Conservation (phyloP, 2,888 invertebrate species). For the Stegophylla sp. region DNA sequence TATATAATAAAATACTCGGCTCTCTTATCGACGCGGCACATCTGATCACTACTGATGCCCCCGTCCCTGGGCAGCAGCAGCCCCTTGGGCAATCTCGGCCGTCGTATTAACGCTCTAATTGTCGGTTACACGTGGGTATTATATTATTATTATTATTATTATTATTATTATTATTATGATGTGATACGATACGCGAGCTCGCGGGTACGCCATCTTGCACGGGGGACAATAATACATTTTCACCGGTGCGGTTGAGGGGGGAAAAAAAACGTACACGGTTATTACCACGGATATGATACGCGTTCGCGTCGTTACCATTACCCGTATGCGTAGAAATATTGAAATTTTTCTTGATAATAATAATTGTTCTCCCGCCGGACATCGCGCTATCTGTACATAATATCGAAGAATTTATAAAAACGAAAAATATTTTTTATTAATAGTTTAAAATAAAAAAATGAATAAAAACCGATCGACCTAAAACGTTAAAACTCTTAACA, state of each 20-base stretch:
- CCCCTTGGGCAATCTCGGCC: conserved; percentile 56
- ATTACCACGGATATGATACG: not conserved
- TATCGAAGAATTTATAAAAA: conserved; percentile 23
- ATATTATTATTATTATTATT: too few species aligned
- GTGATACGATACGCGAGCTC: not conserved
- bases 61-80: conserved; percentile 5
- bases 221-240: conserved; percentile 31
- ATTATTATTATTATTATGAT: too few species aligned
- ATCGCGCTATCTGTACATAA: not conserved
- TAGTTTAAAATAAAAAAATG: not conserved
- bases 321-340: not conserved
- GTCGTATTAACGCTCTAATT: conserved; percentile 52
- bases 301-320: not conserved
- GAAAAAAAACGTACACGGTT: not conserved
- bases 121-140: conserved; percentile 37
- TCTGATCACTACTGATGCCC: not conserved
- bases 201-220: not conserved
- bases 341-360: conserved; percentile 18
- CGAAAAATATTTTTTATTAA: too few species aligned
- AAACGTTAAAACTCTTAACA: too few species aligned
- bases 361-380: conserved; percentile 34
- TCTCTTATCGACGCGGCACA: conserved; percentile 31
- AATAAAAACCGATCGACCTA: not conserved
- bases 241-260: not conserved
- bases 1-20: not conserved